Base-by-base conservation (phyloP, 1,140 invertebrate species). In the Littorina saxatilis region DNA sequence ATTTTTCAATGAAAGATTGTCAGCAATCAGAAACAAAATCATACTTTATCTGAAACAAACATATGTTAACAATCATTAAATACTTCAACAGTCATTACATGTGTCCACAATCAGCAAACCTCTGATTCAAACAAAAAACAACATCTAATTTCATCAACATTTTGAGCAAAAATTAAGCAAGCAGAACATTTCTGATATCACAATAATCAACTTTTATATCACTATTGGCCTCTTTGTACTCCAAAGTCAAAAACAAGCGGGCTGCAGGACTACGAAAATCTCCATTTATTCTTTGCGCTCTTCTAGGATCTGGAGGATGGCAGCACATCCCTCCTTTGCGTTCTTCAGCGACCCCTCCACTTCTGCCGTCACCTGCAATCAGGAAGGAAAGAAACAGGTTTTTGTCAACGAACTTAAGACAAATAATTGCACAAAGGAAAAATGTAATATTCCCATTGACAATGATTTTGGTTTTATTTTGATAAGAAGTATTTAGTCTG, bases 301-400 rank as follows among this genome's bases (percentile, higher is more conserved):
- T 3, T 89, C 88, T 13, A 91, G 82, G 43, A 88, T 87, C 63
- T 87, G 87, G 37, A 91, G 75, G n/a, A 91, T 83, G 73, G 84
- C 86, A 13, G 83, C 85, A 81, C 87, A 88, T 32, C 83, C 86
- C 58, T 85, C 83, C 76, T 89, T 87, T 23, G 90, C 90, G 66
- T 81, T 80, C 52, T 89, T 87, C 37, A 91, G 23, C 7, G 88
- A 86, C 43, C 58, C 70, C 0, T 89, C 87, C 11, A 89, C 86
- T 73, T 90, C 89, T 55, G 85, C 81, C 74, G 83, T 79, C 58
- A 88, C 82, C 90, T 91, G 82, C 15, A 85, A 72, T 66, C 80
- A 47, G 82, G 3, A 66, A 80, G 20, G 50, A 77, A 63, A 72
- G 29, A 70, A n/a, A 58, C 61, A 72, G 35, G 40, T 78, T 27